Conservation (phyloP, 35 echinoderm and acorn worm genomes). For the Chiridota heheva region DNA sequence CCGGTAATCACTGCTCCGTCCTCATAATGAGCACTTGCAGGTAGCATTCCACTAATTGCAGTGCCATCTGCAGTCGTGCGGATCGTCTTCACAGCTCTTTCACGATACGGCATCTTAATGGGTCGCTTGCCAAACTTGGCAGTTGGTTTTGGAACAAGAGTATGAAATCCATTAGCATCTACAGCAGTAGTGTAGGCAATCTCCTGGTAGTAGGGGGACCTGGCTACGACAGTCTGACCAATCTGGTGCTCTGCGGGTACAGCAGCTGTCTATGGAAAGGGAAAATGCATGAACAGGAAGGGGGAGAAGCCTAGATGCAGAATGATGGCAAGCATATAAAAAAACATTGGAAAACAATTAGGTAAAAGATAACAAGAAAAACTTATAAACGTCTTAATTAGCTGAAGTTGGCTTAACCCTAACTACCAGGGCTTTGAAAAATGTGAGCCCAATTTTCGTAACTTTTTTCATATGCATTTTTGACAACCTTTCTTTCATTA, state of each 20-base stretch:
- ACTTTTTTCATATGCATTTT: too few species aligned
- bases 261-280: constrained; percentile 55
- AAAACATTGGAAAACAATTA: not conserved
- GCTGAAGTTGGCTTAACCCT: not conserved
- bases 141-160: constrained; percentile 44
- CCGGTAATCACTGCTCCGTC: too few species aligned
- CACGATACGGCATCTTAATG: constrained; percentile 77
- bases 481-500: too few species aligned
- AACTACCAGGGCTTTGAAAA: not conserved
- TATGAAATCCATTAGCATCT: constrained; percentile 55
- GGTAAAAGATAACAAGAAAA: not conserved
- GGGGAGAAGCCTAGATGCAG: constrained; percentile 38
- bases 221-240: constrained; percentile 48
- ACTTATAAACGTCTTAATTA: too few species aligned
- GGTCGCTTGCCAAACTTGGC: constrained; percentile 79
- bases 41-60: not conserved
- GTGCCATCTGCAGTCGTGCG: constrained; percentile 50
- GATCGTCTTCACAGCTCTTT: constrained; percentile 66
- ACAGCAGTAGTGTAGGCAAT: constrained; percentile 40
- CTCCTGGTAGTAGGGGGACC: constrained; percentile 35
- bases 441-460: not conserved
- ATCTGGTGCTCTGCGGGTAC: constrained; percentile 52
- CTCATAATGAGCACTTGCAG: too few species aligned
- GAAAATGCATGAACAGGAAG: too few species aligned
- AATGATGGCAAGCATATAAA: not conserved